Base-by-base conservation (phyloP, 2,888 invertebrate genomes). In the Pemphredon lugubris region DNA sequence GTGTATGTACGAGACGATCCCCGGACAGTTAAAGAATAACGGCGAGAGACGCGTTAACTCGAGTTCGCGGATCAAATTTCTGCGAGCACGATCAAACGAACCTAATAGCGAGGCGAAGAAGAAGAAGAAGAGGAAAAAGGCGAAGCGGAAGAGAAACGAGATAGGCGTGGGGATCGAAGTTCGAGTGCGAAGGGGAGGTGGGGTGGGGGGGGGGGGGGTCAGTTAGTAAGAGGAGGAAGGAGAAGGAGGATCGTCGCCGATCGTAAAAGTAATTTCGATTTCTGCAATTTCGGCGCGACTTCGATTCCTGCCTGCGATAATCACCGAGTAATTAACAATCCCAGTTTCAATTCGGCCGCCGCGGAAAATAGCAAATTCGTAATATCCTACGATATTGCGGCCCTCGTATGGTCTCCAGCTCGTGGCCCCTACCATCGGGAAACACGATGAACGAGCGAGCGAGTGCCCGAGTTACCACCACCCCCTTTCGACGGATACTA, bases 321-420 rank as follows among this genome's bases (percentile, higher is more conserved):
- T 90, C 86, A 87, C 86, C 86, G 79, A 87, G 86, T 89, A 89
- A 90, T 89, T 89, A 89, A 88, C 88, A 89, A 89, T 90, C 88
- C 88, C 86, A 88, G 87, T 89, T 89, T 88, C 89, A 87, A 90
- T 88, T 88, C 85, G 80, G 80, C 77, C 77, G 77, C 78, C 84
- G 84, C 87, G 88, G 88, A 88, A 89, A 89, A 89, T 89, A 87
- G 89, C 88, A 88, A 89, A 89, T 89, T 89, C 86, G 89, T 89
- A 89, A 89, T 89, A 89, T 89, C 89, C 89, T 89, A 89, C 88
- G 88, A 88, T 88, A 89, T 89, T 87, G 88, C 87, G 78, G 82
- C 82, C 70, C 80, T 81, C 77, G 79, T 80, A 73, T 72, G 81
- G 80, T 66, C 72, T 75, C 59, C 67, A 55, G 63, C 72, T 66